Evolutionary conservation across 2,113 vertebrate genomes (phyloP).

Genomic region (Paradoxurus hermaphroditus): DNA sequence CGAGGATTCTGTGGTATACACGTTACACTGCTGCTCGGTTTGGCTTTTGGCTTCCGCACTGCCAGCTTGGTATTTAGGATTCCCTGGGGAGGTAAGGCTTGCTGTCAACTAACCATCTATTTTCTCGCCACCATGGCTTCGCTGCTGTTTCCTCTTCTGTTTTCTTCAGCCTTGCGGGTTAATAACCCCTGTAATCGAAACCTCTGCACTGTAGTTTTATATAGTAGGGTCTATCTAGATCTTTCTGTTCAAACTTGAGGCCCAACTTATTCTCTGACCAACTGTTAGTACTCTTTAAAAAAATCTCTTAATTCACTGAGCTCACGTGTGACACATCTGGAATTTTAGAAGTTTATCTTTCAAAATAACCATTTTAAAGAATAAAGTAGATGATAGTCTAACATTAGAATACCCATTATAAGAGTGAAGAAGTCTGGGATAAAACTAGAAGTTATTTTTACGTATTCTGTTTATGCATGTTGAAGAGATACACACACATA

Average conservation of each 20-base stretch:
- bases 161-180: background rate
- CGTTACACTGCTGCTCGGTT: background rate
- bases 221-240: background rate
- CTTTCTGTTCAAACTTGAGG: background rate
- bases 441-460: background rate
- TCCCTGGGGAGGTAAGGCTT: background rate
- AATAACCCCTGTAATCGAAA: background rate
- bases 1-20: background rate
- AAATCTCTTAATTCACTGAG: background rate
- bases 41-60: background rate
- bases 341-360: background rate
- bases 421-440: background rate
- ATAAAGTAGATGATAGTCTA: background rate
- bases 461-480: background rate
- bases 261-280: background rate
- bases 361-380: background rate
- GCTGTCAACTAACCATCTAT: background rate
- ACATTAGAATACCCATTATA: background rate
- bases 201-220: background rate
- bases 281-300: background rate
- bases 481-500: background rate
- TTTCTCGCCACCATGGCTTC: background rate
- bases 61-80: background rate
- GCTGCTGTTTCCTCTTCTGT: background rate
- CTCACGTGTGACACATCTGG: background rate